These are phyloP conservation scores for Lithobates sylvaticus DNA, from an alignment of 2,797 vertebrate genomes.

Conservation along the genomic window DNA sequence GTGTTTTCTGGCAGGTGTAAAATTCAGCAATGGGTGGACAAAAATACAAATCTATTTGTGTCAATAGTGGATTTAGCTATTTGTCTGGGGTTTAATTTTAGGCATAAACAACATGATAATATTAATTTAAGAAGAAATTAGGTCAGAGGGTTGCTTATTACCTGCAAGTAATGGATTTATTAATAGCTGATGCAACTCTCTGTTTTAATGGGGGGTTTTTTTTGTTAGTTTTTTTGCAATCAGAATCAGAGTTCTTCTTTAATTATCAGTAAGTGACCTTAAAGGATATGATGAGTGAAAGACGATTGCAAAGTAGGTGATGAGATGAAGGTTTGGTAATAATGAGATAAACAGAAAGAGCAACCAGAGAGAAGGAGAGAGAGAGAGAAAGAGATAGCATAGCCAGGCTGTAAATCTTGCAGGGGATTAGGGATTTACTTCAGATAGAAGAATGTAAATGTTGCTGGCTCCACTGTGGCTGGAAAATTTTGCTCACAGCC, in stretches of 20 bases:
- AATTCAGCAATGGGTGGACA: too few relatives aligned
- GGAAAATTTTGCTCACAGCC: slow-evolving; percentile 66
- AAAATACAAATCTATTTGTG: too few relatives aligned
- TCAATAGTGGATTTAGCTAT: too few relatives aligned
- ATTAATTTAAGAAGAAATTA: too few relatives aligned
- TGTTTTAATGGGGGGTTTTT: too few relatives aligned
- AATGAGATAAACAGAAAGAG: slow-evolving; percentile 57
- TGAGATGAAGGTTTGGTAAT: slow-evolving; percentile 8
- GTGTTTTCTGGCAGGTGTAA: too few relatives aligned
- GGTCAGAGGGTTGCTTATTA: too few relatives aligned
- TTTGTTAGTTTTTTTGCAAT: too few relatives aligned
- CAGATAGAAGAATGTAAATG: slow-evolving; percentile 72
- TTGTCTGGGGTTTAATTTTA: too few relatives aligned
- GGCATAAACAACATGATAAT: too few relatives aligned
- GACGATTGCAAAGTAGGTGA: slow-evolving; percentile 37
- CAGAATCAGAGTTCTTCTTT: neutral
- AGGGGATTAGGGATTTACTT: slow-evolving; percentile 71
- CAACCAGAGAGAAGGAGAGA: slow-evolving; percentile 18
- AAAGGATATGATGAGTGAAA: slow-evolving; percentile 33
- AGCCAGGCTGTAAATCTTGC: slow-evolving; percentile 64
- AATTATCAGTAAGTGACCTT: slow-evolving; percentile 44
- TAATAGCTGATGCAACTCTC: too few relatives aligned
- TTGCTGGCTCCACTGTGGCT: slow-evolving; percentile 70
- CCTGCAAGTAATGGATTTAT: too few relatives aligned
- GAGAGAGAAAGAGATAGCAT: neutral